Evolutionary conservation across 1,140 invertebrate genomes (phyloP).

Genomic region (Sarcophaga peregrina): DNA sequence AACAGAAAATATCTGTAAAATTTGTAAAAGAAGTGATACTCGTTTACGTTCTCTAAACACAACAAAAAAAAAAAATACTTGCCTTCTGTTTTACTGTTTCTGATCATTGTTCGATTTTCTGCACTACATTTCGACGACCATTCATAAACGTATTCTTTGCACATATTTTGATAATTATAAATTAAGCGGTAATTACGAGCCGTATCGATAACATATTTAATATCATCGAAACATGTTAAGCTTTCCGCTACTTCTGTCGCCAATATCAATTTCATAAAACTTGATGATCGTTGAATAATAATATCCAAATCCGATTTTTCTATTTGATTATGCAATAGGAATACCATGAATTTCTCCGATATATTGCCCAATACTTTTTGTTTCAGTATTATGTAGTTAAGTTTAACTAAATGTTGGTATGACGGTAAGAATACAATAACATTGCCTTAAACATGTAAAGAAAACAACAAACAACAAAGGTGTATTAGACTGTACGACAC

Average conservation of each 20-base stretch:
- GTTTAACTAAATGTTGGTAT: constrained; percentile 57
- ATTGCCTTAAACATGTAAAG: constrained; percentile 50
- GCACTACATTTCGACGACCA: constrained; percentile 56
- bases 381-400: constrained; percentile 57
- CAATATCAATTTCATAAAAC: constrained; percentile 51
- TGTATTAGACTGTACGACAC: too few species aligned
- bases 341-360: constrained; percentile 48
- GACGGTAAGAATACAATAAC: constrained; percentile 58
- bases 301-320: constrained; percentile 39
- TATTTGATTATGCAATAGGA: constrained; percentile 49
- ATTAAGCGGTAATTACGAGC: constrained; percentile 46
- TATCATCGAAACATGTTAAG: constrained; percentile 47
- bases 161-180: constrained; percentile 46
- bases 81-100: constrained; percentile 11
- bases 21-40: neutral
- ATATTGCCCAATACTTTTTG: constrained; percentile 54
- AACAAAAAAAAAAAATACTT: neutral
- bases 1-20: constrained; percentile 47
- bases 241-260: constrained; percentile 56
- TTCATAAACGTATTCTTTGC: constrained; percentile 50
- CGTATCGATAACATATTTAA: constrained; percentile 58
- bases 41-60: neutral
- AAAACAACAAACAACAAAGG: neutral
- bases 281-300: neutral
- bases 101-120: constrained; percentile 31